phyloP scores from a whole-genome alignment of 2,888 invertebrate species.

The Idaea biselata region DNA sequence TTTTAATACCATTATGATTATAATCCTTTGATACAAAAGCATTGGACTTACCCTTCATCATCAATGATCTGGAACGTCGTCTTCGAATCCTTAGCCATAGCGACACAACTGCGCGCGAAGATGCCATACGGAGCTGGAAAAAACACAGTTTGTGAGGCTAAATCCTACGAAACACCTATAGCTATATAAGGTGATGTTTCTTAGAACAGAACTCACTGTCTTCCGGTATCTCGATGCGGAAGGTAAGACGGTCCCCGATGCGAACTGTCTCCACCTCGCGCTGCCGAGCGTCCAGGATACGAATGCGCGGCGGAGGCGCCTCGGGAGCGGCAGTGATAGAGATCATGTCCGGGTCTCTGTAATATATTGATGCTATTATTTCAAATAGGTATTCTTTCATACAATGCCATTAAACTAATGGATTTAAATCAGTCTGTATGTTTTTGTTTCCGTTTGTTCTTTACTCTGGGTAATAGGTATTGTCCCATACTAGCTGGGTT shows the following conservation, averaged over 20 bases:
- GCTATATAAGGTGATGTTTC: background rate
- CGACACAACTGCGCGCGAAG: conserved; percentile 96
- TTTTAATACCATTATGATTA: too few species aligned
- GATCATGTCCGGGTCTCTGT: conserved; percentile 96
- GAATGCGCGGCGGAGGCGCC: conserved; percentile 95
- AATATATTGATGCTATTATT: conserved; percentile 23
- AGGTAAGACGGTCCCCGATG: conserved; percentile 95
- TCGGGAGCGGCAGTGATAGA: conserved; percentile 97
- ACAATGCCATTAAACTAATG: too few species aligned
- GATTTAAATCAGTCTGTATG: too few species aligned
- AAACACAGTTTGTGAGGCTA: conserved; percentile 6
- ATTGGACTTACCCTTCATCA: conserved; percentile 88
- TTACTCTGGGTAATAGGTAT: too few species aligned
- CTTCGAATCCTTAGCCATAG: conserved; percentile 98
- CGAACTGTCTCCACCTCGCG: conserved; percentile 96
- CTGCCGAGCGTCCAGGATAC: conserved; percentile 91
- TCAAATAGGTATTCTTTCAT: background rate
- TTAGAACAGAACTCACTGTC: conserved; percentile 88
- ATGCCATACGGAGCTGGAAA: conserved; percentile 94
- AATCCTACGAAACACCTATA: background rate
- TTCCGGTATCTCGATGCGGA: conserved; percentile 97
- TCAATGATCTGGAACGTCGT: conserved; percentile 98
- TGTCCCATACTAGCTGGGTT: too few species aligned
- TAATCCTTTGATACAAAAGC: too few species aligned
- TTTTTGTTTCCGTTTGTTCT: too few species aligned